phyloP scores from a whole-genome alignment of 2,113 vertebrate species.

The Centrocercus urophasianus region DNA sequence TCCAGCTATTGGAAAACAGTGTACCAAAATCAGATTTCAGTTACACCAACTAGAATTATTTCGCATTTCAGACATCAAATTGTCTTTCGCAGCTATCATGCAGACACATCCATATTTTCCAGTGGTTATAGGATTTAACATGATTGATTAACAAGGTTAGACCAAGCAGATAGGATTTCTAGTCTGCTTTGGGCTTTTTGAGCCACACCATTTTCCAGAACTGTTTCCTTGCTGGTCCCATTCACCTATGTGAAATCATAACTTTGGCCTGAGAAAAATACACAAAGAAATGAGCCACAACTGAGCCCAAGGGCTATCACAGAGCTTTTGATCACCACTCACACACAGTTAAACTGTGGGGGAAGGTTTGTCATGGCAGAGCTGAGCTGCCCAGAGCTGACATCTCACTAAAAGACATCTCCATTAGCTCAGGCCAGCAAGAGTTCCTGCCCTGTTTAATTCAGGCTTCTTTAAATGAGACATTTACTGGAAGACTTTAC shows the following conservation, averaged over 20 bases:
- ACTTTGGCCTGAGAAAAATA: not conserved
- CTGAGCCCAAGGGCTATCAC: not conserved
- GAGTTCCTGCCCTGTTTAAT: slow-evolving; percentile 68
- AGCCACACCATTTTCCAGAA: not conserved
- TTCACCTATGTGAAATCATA: not conserved
- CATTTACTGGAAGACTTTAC: slow-evolving; percentile 67
- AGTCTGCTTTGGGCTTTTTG: not conserved
- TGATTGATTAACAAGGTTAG: not conserved
- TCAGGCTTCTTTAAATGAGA: slow-evolving; percentile 66
- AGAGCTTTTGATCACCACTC: not conserved
- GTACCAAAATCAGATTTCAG: not conserved
- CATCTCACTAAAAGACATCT: slow-evolving; percentile 64
- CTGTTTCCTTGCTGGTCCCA: not conserved
- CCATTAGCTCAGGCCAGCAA: slow-evolving; percentile 47
- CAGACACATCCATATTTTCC: not conserved
- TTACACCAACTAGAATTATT: not conserved
- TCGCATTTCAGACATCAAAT: not conserved
- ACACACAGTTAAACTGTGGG: not conserved
- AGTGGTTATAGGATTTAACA: not conserved
- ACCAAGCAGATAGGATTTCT: not conserved
- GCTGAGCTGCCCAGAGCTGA: slow-evolving; percentile 51
- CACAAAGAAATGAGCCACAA: not conserved
- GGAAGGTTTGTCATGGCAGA: slow-evolving; percentile 45
- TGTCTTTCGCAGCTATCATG: not conserved
- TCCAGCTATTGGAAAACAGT: not conserved